Base-by-base conservation (phyloP, 2,888 invertebrate species). In the Molorchus minor region DNA sequence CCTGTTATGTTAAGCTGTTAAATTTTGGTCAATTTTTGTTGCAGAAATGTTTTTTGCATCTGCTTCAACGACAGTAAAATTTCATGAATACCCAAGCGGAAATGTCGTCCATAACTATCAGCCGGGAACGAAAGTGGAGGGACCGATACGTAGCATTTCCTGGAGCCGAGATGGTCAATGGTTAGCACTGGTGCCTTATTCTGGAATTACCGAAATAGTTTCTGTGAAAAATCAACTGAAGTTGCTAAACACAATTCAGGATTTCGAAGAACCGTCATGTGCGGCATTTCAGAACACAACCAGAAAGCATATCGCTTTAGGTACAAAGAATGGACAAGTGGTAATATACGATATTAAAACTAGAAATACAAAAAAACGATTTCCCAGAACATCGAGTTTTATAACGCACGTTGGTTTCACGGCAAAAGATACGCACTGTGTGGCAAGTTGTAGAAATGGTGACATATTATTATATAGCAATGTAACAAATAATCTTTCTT, bases 1-100 rank as follows among this genome's bases (percentile, higher is more conserved):
- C n/a, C n/a, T n/a, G n/a, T n/a, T n/a, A n/a, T n/a, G n/a, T n/a
- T n/a, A 25, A 44, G 2, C 13, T 41, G 2, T 3, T 15, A n/a
- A 35, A 10, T 4, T 33, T 38, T 30, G 20, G 33, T 21, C 12
- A 19, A 10, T 38, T 46, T 38, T 53, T 52, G 13, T 63, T 67
- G 38, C 56, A 67, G 65, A 57, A 60, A 86, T 86, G 86, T 84
- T 83, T 77, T 80, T 87, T 64, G 84, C 85, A 19, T 84, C 86
- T 33, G 81, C 84, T 62, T 85, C 85, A 70, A 84, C 83, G 40
- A 83, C 83, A 40, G 78, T 87, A 61, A 80, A 85, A 73, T 78
- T 86, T 19, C 84, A 86, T 70, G 84, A 84, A 62, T 82, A 80
- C 59, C 83, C 82, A 70, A 81, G 78, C 75, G 86, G 85, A 80